Evolutionary conservation across 2,113 vertebrate species (phyloP).

Genomic region (Centropus unirufus): DNA sequence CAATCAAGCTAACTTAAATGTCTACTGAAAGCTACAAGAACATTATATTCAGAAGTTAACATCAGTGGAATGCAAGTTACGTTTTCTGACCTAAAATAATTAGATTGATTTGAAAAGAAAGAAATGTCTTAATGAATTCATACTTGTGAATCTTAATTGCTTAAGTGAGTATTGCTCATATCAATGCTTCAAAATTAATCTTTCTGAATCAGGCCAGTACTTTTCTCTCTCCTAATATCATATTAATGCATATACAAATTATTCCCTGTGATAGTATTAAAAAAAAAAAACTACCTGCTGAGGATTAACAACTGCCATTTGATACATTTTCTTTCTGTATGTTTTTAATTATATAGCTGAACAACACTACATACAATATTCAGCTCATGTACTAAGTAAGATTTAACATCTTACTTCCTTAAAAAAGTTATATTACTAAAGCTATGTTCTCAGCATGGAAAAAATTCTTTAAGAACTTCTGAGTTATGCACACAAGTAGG

Average conservation of each 20-base stretch:
- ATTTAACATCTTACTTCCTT: not conserved
- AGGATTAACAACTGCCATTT: slow-evolving; percentile 21
- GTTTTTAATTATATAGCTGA: not conserved
- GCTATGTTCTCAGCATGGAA: not conserved
- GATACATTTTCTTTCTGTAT: not conserved
- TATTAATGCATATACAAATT: slow-evolving; percentile 11
- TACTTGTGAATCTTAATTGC: not conserved
- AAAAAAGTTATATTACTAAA: slow-evolving; percentile 1
- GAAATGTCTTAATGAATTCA: not conserved
- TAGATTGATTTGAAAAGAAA: not conserved
- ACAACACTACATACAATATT: not conserved
- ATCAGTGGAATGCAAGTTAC: not conserved
- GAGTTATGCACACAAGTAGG: slow-evolving; percentile 41
- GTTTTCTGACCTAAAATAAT: not conserved
- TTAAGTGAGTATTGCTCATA: not conserved
- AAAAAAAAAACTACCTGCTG: not conserved
- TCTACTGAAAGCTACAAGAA: not conserved
- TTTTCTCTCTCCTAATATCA: not conserved
- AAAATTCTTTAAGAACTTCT: slow-evolving; percentile 14
- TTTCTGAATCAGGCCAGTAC: not conserved
- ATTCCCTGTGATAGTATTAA: not conserved
- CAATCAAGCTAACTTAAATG: not conserved
- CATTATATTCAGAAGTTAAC: not conserved
- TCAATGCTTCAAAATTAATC: not conserved
- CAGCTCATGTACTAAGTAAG: not conserved